A percentile compares a stretch with the other conserved stretches of the same genome.
These are phyloP conservation scores for Drosophila sturtevanti DNA, from an alignment of 1,140 invertebrate genomes.

Conservation along the genomic window DNA sequence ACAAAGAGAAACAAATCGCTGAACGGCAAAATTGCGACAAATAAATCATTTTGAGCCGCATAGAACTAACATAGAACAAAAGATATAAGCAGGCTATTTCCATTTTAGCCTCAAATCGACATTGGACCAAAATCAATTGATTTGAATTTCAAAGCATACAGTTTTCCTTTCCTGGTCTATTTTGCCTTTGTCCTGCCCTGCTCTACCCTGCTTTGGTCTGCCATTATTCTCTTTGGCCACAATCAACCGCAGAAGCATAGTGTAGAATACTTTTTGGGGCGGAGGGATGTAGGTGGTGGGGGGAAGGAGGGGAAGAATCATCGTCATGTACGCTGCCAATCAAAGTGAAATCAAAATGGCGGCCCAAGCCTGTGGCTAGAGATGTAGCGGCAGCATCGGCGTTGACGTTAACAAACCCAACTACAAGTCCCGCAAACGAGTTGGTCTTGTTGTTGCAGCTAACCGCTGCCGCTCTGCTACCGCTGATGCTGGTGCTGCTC, in stretches of 20 bases:
- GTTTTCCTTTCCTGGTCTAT: background rate
- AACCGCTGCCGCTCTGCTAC: background rate
- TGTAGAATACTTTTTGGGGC: background rate
- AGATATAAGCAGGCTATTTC: slow-evolving; percentile 79
- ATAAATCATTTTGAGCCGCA: slow-evolving; percentile 79
- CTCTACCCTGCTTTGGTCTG: slow-evolving; percentile 12
- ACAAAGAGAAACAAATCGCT: slow-evolving; percentile 68
- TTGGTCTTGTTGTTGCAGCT: slow-evolving; percentile 20
- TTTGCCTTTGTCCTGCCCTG: slow-evolving; percentile 13
- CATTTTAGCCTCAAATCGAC: slow-evolving; percentile 72
- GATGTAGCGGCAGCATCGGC: slow-evolving; percentile 27
- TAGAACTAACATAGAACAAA: slow-evolving; percentile 63
- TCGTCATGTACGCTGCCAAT: slow-evolving; percentile 74
- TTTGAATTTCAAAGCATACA: slow-evolving; percentile 75
- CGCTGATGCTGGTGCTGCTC: background rate
- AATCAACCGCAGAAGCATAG: slow-evolving; percentile 52
- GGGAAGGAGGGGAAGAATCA: slow-evolving; percentile 20
- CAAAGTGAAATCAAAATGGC: slow-evolving; percentile 71
- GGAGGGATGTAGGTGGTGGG: too few relatives aligned
- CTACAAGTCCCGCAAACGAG: slow-evolving; percentile 71
- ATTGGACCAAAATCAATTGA: slow-evolving; percentile 77
- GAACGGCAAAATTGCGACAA: slow-evolving; percentile 77
- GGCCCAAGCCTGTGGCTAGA: slow-evolving; percentile 8
- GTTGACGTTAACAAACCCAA: slow-evolving; percentile 75
- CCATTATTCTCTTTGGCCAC: slow-evolving; percentile 31